These are phyloP conservation scores for Noctua pronuba DNA, from an alignment of 2,888 invertebrate genomes.

Conservation along the genomic window DNA sequence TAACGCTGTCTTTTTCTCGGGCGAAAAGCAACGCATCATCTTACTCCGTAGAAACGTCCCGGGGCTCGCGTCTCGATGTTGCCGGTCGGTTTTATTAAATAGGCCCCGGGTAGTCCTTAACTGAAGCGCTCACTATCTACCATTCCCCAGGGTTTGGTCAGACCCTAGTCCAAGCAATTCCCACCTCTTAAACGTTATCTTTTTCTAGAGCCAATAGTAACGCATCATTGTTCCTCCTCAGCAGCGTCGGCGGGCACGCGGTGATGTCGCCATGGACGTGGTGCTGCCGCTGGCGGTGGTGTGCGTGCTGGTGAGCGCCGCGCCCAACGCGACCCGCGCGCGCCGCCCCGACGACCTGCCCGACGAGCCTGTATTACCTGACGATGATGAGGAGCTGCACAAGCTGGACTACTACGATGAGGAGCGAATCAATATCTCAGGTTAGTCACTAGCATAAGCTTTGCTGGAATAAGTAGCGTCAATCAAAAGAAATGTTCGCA, in stretches of 20 bases:
- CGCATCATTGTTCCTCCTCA: background rate
- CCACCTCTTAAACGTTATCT: background rate
- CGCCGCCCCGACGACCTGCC: constrained; percentile 78
- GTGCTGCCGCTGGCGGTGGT: constrained; percentile 86
- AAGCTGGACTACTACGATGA: constrained; percentile 87
- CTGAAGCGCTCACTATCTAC: background rate
- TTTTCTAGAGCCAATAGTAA: background rate
- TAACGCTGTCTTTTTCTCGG: background rate
- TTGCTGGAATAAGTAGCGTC: too few species aligned
- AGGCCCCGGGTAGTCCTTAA: background rate
- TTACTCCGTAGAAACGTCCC: background rate
- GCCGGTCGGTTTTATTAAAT: background rate
- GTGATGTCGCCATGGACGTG: constrained; percentile 89
- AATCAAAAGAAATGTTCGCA: background rate
- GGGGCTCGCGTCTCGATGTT: background rate
- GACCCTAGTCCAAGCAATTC: background rate
- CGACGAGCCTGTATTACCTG: constrained; percentile 75
- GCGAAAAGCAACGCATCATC: background rate
- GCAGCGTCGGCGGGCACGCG: constrained; percentile 71
- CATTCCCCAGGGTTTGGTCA: background rate
- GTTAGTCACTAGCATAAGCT: constrained; percentile 68
- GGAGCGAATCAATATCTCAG: constrained; percentile 86
- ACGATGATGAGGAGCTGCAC: constrained; percentile 80
- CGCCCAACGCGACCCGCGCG: constrained; percentile 80
- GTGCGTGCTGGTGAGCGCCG: constrained; percentile 85